Base-by-base conservation (phyloP, 2,797 vertebrate species). In the Onychomys leucogaster region DNA sequence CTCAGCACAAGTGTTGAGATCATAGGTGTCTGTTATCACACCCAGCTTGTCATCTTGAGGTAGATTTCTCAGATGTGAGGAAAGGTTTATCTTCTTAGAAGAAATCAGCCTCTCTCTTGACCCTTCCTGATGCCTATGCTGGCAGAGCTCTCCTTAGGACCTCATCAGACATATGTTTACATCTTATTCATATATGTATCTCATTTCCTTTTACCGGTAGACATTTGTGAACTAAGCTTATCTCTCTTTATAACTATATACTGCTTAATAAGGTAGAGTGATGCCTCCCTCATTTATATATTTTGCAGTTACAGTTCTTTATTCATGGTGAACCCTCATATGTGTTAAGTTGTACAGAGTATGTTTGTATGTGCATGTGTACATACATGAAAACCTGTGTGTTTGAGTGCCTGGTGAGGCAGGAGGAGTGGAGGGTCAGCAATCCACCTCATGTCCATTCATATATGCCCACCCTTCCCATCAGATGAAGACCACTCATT, bases 261-360 rank as follows among this genome's bases (percentile, higher is more conserved):
- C 16, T 49, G 69, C 49, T 76, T 69, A 65, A 81, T 32, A 63
- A 77, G 69, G 77, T 41, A 14, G 4, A 77, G 29, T 8, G 49
- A 34, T 61, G 23, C 7, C 27, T 77, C 27, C 80, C 55, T 86
- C 67, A 83, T 41, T 78, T 85, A 59, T 4, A 41, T 32, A 67
- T n/a, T 94, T 91, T 29, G 23, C 23, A 91, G 41, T 91, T 55
- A 57, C 89, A 41, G 14, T 92, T 19, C 73, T 92, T 94, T 85
- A 46, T 6, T 78, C 9, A 63, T 12, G 59, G 12, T 29, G 8
- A 41, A 6, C 2, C 34, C 77, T 92, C 2, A 0, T 19, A 9
- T 41, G 2, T 9, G n/a, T 76, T 82, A 92, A 81, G 4, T 71
- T 52, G 17, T 5, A 55, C 2, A 25, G 49, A 32, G 21, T 46